These are phyloP conservation scores for Ruditapes philippinarum DNA, from an alignment of 1,140 invertebrate species.

Conservation along the genomic window DNA sequence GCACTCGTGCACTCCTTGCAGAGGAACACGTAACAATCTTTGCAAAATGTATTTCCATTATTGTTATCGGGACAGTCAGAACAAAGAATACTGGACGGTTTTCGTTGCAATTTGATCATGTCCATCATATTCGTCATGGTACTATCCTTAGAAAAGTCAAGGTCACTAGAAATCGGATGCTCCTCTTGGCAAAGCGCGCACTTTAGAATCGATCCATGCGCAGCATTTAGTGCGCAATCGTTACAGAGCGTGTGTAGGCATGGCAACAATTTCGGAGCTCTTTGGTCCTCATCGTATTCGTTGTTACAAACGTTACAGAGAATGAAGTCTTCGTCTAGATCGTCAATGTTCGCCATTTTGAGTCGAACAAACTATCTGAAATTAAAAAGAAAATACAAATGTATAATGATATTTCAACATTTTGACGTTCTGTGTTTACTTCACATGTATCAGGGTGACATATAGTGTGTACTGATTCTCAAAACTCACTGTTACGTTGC, in stretches of 20 bases:
- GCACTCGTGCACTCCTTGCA: slow-evolving; percentile 63
- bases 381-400: too few relatives aligned
- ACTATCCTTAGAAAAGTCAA: slow-evolving; percentile 46
- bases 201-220: slow-evolving; percentile 14
- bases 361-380: background rate
- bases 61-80: slow-evolving; percentile 63
- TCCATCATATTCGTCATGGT: slow-evolving; percentile 66
- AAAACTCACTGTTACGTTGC: too few relatives aligned
- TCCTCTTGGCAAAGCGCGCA: slow-evolving; percentile 45
- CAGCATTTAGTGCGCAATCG: slow-evolving; percentile 59
- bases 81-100: slow-evolving; percentile 55
- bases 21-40: slow-evolving; percentile 64
- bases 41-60: slow-evolving; percentile 56
- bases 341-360: slow-evolving; percentile 61
- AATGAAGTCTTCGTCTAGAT: slow-evolving; percentile 57
- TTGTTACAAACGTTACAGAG: slow-evolving; percentile 59
- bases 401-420: too few relatives aligned
- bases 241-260: slow-evolving; percentile 64
- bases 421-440: too few relatives aligned
- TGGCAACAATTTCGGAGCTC: slow-evolving; percentile 57
- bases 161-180: slow-evolving; percentile 38
- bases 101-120: slow-evolving; percentile 56
- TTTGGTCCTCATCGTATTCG: slow-evolving; percentile 60
- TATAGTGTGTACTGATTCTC: too few relatives aligned
- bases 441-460: too few relatives aligned